Base-by-base conservation (phyloP, 1,140 invertebrate species). In the Drosophila erecta region DNA sequence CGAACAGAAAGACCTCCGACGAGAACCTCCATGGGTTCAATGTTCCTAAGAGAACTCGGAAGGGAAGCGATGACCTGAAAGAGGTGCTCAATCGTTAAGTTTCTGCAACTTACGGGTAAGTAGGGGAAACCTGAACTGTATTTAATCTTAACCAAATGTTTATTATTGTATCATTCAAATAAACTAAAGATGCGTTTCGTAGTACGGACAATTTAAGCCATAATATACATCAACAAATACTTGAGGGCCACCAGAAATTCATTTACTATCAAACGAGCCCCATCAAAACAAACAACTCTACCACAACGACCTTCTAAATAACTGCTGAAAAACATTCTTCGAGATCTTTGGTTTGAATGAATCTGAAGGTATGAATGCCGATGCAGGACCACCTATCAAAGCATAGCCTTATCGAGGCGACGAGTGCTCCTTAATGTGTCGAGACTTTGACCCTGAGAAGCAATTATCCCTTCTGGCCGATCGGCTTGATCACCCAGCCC, bases 391-490 rank as follows among this genome's bases (percentile, higher is more conserved):
- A 75, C 53, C 71, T 78, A 77, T 80, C 59, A 77, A 47, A 65
- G 60, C 51, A 64, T 43, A 61, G 37, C 40, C 71, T 84, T 79
- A 84, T 84, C 80, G 58, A 38, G 56, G 35, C 44, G 58, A 56
- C 54, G 70, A 84, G 65, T 73, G 76, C 76, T 70, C 56, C 67
- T 65, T 69, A 70, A 76, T 77, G 77, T 54, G 59, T 64, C 61
- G 40, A 6, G 51, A 49, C 61, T 54, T 35, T 72, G 81, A 79
- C 81, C 81, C 83, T 86, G 81, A 79, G 56, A 66, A 35, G 75
- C 79, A 86, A 81, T 87, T 86, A 86, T 83, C 79, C 79, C 70
- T 66, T 65, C 49, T 62, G 69, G 30, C 24, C 17, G 44, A 55
- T 65, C 41, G n/a, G 40, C 22, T 55, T 37, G 60, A 64, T 57